A percentile compares a stretch with the other conserved stretches of the same genome.
phyloP scores from a whole-genome alignment of 2,113 vertebrate genomes.

The Ceyx melanurus region DNA sequence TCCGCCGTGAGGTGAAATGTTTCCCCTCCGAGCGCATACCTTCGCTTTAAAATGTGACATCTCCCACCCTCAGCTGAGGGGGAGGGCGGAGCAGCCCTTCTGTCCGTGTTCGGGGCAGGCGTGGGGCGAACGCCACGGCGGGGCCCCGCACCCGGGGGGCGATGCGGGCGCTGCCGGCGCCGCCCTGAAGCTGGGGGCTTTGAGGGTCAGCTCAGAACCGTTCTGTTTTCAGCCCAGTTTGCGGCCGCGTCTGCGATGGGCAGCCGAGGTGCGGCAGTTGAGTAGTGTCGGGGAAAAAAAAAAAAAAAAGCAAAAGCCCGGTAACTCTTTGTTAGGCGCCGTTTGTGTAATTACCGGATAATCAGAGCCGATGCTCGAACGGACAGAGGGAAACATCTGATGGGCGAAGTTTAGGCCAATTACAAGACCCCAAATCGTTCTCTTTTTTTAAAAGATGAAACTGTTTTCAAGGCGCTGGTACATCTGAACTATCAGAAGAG shows the following conservation, averaged over 20 bases:
- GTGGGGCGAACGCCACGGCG: neutral
- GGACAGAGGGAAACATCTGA: conserved; percentile 37
- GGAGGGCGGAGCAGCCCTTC: neutral
- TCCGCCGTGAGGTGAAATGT: neutral
- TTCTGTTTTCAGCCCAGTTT: neutral
- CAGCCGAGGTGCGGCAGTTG: neutral
- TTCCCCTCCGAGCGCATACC: neutral
- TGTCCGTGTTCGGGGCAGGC: neutral
- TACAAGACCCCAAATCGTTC: neutral
- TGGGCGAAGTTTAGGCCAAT: conserved; percentile 73
- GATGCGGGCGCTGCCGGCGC: neutral
- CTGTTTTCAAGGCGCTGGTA: conserved; percentile 39
- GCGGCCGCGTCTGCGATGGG: neutral
- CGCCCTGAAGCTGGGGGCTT: neutral
- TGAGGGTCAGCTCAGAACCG: neutral
- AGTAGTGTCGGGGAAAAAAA: neutral
- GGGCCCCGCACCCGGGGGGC: neutral
- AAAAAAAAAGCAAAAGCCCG: neutral
- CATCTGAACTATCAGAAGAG: conserved; percentile 33
- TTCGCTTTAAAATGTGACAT: neutral
- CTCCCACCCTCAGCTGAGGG: neutral
- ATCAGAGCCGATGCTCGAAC: neutral
- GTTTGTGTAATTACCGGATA: conserved; percentile 39
- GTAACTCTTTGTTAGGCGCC: conserved; percentile 56
- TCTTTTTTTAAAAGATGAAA: neutral